Base-by-base conservation (phyloP, 2,888 invertebrate species). In the Tetragonula carbonaria region DNA sequence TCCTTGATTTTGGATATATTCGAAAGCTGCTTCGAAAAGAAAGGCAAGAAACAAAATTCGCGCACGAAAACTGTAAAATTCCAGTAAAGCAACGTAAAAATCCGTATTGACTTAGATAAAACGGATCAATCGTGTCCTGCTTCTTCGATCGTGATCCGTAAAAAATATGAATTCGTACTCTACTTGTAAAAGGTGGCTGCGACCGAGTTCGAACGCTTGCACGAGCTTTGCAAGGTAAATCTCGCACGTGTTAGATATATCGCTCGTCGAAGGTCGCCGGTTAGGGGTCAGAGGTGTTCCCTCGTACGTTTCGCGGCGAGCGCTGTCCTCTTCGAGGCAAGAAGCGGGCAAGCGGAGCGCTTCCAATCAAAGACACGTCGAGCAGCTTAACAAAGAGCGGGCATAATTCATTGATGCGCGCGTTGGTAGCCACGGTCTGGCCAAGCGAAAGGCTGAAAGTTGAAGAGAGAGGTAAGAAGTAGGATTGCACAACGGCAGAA, bases 311-410 rank as follows among this genome's bases (percentile, higher is more conserved):
- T 45, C 68, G 63, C 38, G 45, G 74, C 59, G 53, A 66, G 63
- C 67, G 33, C 23, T 51, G 65, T 63, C 79, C 73, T 78, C 74
- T 80, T 73, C 76, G 73, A n/a, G 74, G n/a, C 57, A 14, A 59
- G 71, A 67, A 80, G 80, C 77, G n/a, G n/a, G 57, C 5, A n/a
- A 21, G 13, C 77, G 66, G 66, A 63, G 70, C 75, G 70, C 82
- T 88, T 85, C 89, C 90, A 90, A 90, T 90, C 90, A 90, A 90
- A 90, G 89, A 87, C 90, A 84, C 87, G 90, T 90, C 90, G 88
- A 74, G 87, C 74, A 84, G 83, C 86, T 87, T 88, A 89, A 90
- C 90, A 90, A 90, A 90, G 89, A 85, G 76, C 80, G 53, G 75
- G 82, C 86, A 90, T 90, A 90, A 90, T 88, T 90, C 90, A 90